Percentiles rank a stretch among this genome's conserved stretches.
phyloP scores from a whole-genome alignment of 1,140 invertebrate genomes.

The Asbolus verrucosus region DNA sequence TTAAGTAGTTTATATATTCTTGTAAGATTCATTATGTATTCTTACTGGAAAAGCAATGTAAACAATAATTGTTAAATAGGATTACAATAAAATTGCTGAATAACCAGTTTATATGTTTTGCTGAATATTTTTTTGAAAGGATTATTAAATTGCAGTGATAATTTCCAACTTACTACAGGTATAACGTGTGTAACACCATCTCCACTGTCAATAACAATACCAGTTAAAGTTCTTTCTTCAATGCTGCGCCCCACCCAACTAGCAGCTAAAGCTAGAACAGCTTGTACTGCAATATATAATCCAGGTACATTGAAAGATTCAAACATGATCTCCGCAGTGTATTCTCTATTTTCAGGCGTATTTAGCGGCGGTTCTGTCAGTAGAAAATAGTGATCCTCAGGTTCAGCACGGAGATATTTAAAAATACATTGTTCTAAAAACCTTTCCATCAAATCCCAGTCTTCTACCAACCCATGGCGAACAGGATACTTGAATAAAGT shows the following conservation, averaged over 20 bases:
- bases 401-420: slow-evolving; percentile 97
- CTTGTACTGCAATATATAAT: slow-evolving; percentile 98
- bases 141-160: background rate
- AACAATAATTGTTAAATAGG: too few relatives aligned
- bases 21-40: too few relatives aligned
- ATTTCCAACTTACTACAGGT: slow-evolving; percentile 82
- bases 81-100: too few relatives aligned
- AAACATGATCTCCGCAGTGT: slow-evolving; percentile 99
- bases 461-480: slow-evolving; percentile 98
- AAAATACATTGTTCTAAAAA: slow-evolving; percentile 99
- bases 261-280: slow-evolving; percentile 96
- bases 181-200: slow-evolving; percentile 99
- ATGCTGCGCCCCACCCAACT: slow-evolving; percentile 94
- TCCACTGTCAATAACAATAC: slow-evolving; percentile 98
- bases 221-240: slow-evolving; percentile 93
- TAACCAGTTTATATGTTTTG: too few relatives aligned
- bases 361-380: slow-evolving; percentile 99
- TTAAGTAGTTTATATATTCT: too few relatives aligned
- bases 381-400: slow-evolving; percentile 99
- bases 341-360: slow-evolving; percentile 99
- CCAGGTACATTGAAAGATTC: slow-evolving; percentile 99
- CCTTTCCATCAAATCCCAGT: slow-evolving; percentile 99
- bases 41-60: too few relatives aligned
- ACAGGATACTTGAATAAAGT: slow-evolving; percentile 89
- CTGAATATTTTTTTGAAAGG: too few relatives aligned